These are phyloP conservation scores for Pseudomyrmex gracilis DNA, from an alignment of 1,140 invertebrate genomes.

Conservation along the genomic window DNA sequence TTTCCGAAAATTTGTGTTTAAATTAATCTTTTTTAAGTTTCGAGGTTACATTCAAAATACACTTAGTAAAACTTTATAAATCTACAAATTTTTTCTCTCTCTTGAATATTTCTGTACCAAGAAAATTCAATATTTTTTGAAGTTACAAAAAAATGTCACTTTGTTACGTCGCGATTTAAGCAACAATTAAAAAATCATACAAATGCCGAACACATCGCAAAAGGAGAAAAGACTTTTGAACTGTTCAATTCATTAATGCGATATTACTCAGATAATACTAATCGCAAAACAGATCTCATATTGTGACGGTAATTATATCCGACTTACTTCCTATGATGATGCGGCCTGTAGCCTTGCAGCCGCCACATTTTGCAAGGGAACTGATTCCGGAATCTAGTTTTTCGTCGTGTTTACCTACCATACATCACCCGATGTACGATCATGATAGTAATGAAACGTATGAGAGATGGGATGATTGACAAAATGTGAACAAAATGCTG, in stretches of 20 bases:
- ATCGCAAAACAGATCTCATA: constrained; percentile 74
- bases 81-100: not conserved
- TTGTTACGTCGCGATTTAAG: not conserved
- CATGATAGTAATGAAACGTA: constrained; percentile 83
- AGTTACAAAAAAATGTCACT: not conserved
- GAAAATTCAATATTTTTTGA: not conserved
- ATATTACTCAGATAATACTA: constrained; percentile 69
- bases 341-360: constrained; percentile 83
- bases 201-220: constrained; percentile 13
- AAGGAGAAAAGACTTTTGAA: constrained; percentile 69
- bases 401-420: constrained; percentile 84
- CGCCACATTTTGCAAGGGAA: constrained; percentile 83
- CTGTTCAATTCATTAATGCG: constrained; percentile 78
- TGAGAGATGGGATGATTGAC: constrained; percentile 72
- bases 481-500: constrained; percentile 40
- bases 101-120: not conserved
- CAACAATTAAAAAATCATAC: constrained; percentile 34
- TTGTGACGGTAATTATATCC: constrained; percentile 78
- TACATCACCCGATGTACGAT: constrained; percentile 83
- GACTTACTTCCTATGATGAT: constrained; percentile 85
- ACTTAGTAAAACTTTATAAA: not conserved
- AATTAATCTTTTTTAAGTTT: constrained; percentile 21
- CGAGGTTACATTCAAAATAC: not conserved
- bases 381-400: constrained; percentile 84
- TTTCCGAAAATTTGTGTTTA: not conserved